Conservation (phyloP, 2,113 vertebrate genomes). For the Alectura lathami region DNA sequence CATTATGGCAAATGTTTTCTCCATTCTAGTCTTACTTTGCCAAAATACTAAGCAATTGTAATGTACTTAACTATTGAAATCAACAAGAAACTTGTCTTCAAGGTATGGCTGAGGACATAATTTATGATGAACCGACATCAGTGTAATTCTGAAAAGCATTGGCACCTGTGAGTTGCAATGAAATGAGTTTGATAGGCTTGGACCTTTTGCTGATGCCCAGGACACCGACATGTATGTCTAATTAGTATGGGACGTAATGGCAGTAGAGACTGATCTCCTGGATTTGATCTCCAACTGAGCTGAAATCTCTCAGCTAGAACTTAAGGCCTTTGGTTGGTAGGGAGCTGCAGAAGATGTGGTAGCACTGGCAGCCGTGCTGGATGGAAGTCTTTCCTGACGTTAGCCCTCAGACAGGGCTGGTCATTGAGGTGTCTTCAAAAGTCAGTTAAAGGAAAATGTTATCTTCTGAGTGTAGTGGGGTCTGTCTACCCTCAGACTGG, state of each 20-base stretch:
- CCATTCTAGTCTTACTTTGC: not conserved
- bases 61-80: not conserved
- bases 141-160: conserved; percentile 7
- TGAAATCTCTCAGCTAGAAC: not conserved
- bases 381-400: not conserved
- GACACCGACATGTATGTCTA: not conserved
- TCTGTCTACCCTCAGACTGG: not conserved
- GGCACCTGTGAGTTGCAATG: not conserved
- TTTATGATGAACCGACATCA: not conserved
- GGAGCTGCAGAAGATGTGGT: not conserved
- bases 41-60: not conserved
- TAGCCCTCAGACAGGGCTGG: not conserved
- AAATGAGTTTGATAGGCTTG: conserved; percentile 28
- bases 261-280: not conserved
- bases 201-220: conserved; percentile 1
- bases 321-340: not conserved
- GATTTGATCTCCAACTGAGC: too few relatives aligned
- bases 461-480: not conserved
- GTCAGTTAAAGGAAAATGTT: not conserved
- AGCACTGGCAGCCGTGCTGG: not conserved
- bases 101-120: not conserved
- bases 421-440: not conserved
- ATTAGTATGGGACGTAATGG: conserved; percentile 9
- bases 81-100: not conserved
- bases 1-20: not conserved